phyloP scores from a whole-genome alignment of 2,113 vertebrate species.

The Halichoerus grypus region DNA sequence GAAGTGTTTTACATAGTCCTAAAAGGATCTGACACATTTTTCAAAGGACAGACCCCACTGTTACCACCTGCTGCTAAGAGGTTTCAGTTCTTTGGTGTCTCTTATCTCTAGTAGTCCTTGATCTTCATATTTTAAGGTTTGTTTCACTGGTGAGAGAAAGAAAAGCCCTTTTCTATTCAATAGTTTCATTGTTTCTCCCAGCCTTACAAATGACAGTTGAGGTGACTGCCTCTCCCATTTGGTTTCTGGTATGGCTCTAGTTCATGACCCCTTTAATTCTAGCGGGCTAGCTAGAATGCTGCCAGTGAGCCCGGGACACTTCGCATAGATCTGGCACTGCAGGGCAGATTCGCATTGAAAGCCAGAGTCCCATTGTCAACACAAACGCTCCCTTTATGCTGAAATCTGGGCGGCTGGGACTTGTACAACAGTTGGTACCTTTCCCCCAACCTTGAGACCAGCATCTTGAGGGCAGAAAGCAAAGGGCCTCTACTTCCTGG shows the following conservation, averaged over 20 bases:
- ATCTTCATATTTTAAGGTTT: slow-evolving; percentile 58
- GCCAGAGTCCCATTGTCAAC: not conserved
- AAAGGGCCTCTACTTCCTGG: not conserved
- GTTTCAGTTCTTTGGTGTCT: slow-evolving; percentile 32
- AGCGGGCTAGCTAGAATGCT: not conserved
- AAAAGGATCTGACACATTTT: slow-evolving; percentile 36
- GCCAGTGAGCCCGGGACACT: not conserved
- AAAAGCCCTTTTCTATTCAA: not conserved
- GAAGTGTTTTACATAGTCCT: slow-evolving; percentile 10
- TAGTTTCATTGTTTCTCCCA: not conserved
- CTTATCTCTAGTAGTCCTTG: not conserved
- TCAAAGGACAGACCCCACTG: not conserved
- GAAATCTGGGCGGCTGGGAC: not conserved
- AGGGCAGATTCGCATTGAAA: not conserved
- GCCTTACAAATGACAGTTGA: slow-evolving; percentile 24
- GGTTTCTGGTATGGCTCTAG: not conserved
- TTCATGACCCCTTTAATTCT: not conserved
- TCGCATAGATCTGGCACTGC: not conserved
- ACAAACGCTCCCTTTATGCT: not conserved
- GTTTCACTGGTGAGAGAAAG: slow-evolving; percentile 37
- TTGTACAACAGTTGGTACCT: not conserved
- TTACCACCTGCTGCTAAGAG: slow-evolving; percentile 15
- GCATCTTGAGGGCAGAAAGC: not conserved
- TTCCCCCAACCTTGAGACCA: not conserved
- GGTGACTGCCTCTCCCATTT: not conserved